Evolutionary conservation across 2,113 vertebrate species (phyloP).

Genomic region (Thryonomys swinderianus): DNA sequence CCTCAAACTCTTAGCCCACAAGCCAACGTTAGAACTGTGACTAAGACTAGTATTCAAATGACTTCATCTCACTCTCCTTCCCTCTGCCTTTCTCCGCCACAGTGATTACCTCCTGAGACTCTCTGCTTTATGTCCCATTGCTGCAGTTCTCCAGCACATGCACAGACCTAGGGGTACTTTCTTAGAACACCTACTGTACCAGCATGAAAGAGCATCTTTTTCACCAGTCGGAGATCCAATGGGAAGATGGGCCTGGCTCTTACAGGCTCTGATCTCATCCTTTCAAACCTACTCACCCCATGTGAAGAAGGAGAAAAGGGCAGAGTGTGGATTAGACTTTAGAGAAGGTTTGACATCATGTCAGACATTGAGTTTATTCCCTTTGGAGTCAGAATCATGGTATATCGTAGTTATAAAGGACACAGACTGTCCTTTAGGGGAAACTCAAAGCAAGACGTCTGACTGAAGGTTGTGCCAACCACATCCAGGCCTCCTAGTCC

Average conservation of each 20-base stretch:
- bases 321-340: neutral
- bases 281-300: neutral
- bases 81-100: neutral
- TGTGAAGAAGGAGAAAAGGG: neutral
- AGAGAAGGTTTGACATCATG: neutral
- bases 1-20: neutral
- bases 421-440: neutral
- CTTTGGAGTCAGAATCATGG: neutral
- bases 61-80: slow-evolving; percentile 20
- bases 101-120: neutral
- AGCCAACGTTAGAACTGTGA: slow-evolving; percentile 56
- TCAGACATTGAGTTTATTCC: neutral
- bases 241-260: neutral
- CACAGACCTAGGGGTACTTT: neutral
- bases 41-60: slow-evolving; percentile 38
- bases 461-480: neutral
- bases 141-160: neutral
- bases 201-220: neutral
- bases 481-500: neutral
- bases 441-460: neutral
- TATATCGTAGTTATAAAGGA: neutral
- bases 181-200: neutral
- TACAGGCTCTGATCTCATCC: neutral
- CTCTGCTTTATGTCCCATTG: neutral
- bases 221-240: neutral